Evolutionary conservation across 2,797 vertebrate species (phyloP).

Genomic region (Heliangelus exortis): DNA sequence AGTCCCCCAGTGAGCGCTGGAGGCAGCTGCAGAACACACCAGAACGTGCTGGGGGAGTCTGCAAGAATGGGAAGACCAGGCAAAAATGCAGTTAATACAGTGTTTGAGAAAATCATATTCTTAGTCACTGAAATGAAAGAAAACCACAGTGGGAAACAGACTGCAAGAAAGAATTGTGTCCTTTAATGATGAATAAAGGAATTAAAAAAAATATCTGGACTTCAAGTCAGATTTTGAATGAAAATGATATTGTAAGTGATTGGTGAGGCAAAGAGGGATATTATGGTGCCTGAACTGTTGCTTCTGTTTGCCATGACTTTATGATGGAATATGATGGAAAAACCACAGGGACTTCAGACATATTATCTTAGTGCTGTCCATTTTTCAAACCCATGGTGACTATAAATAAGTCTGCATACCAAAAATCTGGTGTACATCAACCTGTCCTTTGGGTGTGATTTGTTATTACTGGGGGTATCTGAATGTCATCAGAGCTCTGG

Average conservation of each 20-base stretch:
- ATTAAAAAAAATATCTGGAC: neutral
- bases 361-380: neutral
- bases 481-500: neutral
- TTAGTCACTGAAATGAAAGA: neutral
- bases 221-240: neutral
- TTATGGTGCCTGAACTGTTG: neutral
- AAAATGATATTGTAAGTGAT: neutral
- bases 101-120: neutral
- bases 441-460: neutral
- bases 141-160: neutral
- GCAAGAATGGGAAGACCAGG: neutral
- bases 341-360: neutral
- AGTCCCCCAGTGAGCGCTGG: rapidly evolving
- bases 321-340: neutral
- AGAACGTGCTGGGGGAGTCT: neutral
- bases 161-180: neutral
- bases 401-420: slow-evolving; percentile 2
- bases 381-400: neutral
- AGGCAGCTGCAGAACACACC: neutral
- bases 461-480: neutral
- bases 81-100: neutral
- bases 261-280: neutral
- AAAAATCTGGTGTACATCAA: neutral
- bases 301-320: neutral
- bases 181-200: neutral